Evolutionary conservation across 92 coral and sea anemone species (phyloP), one percentile per base, ranked within the genome.

Genomic region (Scolanthus callimorphus): DNA sequence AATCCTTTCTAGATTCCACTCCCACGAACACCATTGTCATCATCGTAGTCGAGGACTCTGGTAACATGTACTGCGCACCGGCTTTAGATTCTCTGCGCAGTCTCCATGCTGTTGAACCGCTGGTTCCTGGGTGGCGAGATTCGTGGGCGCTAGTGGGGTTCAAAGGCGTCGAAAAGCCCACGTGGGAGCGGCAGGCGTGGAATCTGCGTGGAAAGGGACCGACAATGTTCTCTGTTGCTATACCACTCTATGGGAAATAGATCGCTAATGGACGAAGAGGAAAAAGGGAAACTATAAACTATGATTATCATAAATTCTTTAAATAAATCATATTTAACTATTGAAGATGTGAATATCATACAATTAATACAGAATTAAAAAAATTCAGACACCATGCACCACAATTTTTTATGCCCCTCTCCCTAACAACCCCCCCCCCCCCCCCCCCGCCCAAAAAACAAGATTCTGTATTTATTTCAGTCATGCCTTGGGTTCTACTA

Each of bases 61-160:
- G 74, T 3, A 43, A 31, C 21, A 3, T 25, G 2, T 70, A 28
- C 41, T 44, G 69, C 4, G 17, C 20, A 1, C 62, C 23, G n/a
- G 89, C 89, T 0, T 60, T 45, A 0, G 55, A 59, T 45, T 74
- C 78, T 27, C 57, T 82, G 20, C 57, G 25, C 23, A 68, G 73
- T 67, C 60, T 82, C 51, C 70, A 74, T 11, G 89, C 83, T 17
- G 39, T 19, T 2, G 20, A 52, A 3, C 83, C 89, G 0, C 31
- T 62, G 46, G 37, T 30, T 13, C 66, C 70, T 31, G 79, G 69
- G 27, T 49, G 37, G 25, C 81, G 80, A 12, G 90, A 68, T 26
- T 78, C 85, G 19, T 83, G 79, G 74, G 62, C 65, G 15, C 65
- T 83, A 22, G 53, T 83, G 28, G 90, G 90, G 9, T 83, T 58